phyloP scores from a whole-genome alignment of 2,888 invertebrate species.

The Litoditis marina region DNA sequence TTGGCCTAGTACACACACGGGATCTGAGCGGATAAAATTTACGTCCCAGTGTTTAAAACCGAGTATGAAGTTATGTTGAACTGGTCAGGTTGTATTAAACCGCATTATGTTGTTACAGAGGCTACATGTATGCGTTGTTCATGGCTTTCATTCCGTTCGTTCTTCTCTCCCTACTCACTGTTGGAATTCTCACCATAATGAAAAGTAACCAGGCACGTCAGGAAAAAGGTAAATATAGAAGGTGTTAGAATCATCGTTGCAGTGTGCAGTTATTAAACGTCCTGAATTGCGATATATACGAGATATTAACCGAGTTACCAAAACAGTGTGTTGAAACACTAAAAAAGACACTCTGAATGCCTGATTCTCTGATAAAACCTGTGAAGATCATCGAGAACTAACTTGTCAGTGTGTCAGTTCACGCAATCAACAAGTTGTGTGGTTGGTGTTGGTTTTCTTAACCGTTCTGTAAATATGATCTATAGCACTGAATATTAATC shows the following conservation, averaged over 20 bases:
- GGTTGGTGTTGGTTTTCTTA: too few species aligned
- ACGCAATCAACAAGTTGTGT: too few species aligned
- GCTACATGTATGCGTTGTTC: conserved; percentile 49
- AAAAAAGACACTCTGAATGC: too few species aligned
- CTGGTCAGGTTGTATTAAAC: not conserved
- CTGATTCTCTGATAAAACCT: too few species aligned
- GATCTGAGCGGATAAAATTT: not conserved
- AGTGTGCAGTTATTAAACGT: too few species aligned
- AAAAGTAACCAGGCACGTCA: conserved; percentile 18
- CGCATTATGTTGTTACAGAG: conserved; percentile 44
- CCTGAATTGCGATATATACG: too few species aligned
- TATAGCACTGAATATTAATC: too few species aligned
- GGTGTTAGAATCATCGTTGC: not conserved
- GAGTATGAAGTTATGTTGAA: not conserved
- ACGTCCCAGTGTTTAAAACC: not conserved
- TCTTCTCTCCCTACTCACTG: conserved; percentile 43
- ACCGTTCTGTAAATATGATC: too few species aligned
- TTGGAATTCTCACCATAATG: conserved; percentile 41
- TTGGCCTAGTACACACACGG: not conserved
- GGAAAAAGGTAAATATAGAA: conserved; percentile 25
- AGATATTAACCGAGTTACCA: too few species aligned
- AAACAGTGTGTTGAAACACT: too few species aligned
- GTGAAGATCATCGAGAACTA: too few species aligned
- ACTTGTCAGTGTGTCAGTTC: too few species aligned
- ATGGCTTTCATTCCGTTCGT: conserved; percentile 55